These are phyloP conservation scores for Leptinotarsa rubiginosa DNA, from an alignment of 2,888 invertebrate genomes.

Conservation along the genomic window DNA sequence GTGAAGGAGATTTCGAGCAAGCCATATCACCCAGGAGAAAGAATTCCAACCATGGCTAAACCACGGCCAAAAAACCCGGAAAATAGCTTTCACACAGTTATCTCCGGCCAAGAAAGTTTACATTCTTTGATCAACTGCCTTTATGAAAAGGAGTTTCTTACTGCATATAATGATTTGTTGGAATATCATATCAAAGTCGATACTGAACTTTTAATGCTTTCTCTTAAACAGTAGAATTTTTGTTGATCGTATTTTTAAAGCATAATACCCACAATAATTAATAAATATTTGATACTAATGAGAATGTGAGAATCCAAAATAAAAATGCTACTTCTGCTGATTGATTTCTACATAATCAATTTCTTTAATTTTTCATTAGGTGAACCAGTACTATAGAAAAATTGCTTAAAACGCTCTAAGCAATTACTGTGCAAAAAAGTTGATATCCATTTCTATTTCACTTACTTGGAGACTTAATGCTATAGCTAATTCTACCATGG, in stretches of 20 bases:
- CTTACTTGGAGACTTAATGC: slow-evolving; percentile 85
- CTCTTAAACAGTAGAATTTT: background rate
- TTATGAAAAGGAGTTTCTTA: background rate
- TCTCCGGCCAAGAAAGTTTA: background rate
- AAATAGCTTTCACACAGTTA: too few species aligned
- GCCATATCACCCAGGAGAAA: too few species aligned
- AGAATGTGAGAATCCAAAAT: too few species aligned
- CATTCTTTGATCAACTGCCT: background rate
- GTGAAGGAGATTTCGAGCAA: too few species aligned
- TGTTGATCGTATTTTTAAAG: background rate
- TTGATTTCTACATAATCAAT: too few species aligned
- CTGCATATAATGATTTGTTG: background rate
- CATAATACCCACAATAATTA: background rate
- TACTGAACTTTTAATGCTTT: background rate
- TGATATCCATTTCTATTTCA: too few species aligned
- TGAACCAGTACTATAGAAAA: too few species aligned
- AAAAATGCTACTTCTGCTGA: background rate
- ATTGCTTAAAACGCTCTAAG: too few species aligned
- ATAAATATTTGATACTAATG: background rate
- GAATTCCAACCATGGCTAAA: too few species aligned
- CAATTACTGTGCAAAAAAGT: too few species aligned
- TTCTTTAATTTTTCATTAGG: too few species aligned
- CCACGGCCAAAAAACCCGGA: too few species aligned
- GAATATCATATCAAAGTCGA: background rate
- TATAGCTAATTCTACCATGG: slow-evolving; percentile 96